Base-by-base conservation (phyloP, 2,797 vertebrate species). In the Cirrhinus mrigala region DNA sequence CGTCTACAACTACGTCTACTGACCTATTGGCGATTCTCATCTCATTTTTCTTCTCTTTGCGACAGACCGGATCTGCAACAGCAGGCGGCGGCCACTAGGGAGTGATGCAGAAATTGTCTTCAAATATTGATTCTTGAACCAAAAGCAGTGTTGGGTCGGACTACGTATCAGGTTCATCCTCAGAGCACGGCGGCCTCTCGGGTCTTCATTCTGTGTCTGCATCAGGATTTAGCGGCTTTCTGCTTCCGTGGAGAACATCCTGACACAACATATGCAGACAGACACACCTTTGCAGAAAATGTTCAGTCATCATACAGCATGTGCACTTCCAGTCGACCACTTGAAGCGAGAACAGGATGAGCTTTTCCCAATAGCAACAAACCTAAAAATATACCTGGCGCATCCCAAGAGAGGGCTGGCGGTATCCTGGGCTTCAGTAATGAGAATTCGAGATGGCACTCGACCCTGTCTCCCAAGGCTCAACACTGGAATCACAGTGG, bases 331-430 rank as follows among this genome's bases (percentile, higher is more conserved):
- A 12, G 70, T 87, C 85, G 87, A 75, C 62, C 82, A 58, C 86
- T 83, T 90, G 83, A 82, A 69, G 71, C 84, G 87, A 89, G 90
- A 93, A 90, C 86, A 90, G 92, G 89, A 87, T 91, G 90, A 92
- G 92, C 91, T 91, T 93, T 91, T 86, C 92, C 92, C 91, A 91
- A 93, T 93, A 91, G 93, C 90, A 73, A 37, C 71, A 64, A 90
- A 91, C 93, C 94, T 95, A 95, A 96, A 96, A 96, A 96, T 95
- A 95, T 88, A 89, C 91, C 90, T 91, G 92, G 92, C 90, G 85
- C 84, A 89, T 95, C 95, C 94, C 93, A 71, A 86, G 94, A 94
- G 94, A 87, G 91, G 88, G 89, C 91, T 81, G 77, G 88, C 82
- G 88, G 91, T 92, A 93, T 94, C 93, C 93, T 91, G 92, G 94